phyloP scores from a whole-genome alignment of 2,113 vertebrate genomes.

The Collichthys lucidus region DNA sequence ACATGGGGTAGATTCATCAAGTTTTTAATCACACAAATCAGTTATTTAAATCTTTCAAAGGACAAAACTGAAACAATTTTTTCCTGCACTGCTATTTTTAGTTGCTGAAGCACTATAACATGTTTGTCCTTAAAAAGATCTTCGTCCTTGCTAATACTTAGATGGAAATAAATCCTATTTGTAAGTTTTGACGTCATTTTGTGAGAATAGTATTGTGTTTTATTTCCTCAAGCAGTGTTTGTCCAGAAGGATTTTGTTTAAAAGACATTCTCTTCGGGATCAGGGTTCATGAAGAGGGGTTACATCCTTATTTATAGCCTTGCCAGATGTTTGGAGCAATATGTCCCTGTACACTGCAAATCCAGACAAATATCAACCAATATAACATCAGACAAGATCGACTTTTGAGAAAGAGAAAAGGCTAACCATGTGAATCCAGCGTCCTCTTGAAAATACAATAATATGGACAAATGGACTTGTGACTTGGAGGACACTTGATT shows the following conservation, averaged over 20 bases:
- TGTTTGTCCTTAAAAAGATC: background rate
- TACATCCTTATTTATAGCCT: constrained; percentile 27
- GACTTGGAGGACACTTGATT: constrained; percentile 44
- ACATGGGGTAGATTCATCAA: no score
- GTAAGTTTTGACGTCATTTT: background rate
- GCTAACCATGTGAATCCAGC: background rate
- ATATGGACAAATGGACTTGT: constrained; percentile 43
- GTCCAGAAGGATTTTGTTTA: background rate
- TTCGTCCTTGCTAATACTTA: background rate
- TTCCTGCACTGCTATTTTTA: background rate
- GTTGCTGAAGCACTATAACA: no score
- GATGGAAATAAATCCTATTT: background rate
- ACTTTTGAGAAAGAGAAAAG: constrained; percentile 24
- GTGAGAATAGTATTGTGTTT: background rate
- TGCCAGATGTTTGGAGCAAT: constrained; percentile 17
- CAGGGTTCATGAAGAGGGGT: constrained; percentile 17
- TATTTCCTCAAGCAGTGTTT: constrained; percentile 1
- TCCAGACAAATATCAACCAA: constrained; percentile 27
- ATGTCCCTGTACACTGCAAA: constrained; percentile 9
- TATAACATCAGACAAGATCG: constrained; percentile 4
- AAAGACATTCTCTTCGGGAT: background rate
- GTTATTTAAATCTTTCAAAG: background rate
- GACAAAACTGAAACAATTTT: no score
- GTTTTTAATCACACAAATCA: background rate
- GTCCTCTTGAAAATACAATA: constrained; percentile 41